Conservation (phyloP, 2,113 vertebrate species). For the Cavia porcellus region DNA sequence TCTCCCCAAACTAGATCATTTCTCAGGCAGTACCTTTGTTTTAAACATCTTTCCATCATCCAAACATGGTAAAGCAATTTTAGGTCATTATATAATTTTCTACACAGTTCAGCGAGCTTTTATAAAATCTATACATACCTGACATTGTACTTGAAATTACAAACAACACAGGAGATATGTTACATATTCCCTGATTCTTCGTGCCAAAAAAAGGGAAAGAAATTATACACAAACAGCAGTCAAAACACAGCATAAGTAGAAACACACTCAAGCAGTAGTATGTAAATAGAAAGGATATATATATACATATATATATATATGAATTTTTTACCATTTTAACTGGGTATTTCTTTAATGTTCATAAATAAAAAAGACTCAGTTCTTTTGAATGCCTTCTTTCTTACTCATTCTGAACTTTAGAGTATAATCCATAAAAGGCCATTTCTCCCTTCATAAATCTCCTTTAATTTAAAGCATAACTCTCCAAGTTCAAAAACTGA, state of each 20-base stretch:
- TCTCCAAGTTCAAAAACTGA: constrained; percentile 73
- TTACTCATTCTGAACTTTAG: constrained; percentile 74
- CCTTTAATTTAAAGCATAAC: constrained; percentile 80
- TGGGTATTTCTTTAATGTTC: constrained; percentile 75
- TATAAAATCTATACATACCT: constrained; percentile 55
- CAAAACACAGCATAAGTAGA: neutral
- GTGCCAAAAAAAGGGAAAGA: neutral
- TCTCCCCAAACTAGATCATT: neutral
- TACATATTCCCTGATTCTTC: neutral
- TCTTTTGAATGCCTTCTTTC: constrained; percentile 80
- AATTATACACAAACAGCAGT: neutral
- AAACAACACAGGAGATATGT: neutral
- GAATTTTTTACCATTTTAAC: constrained; percentile 52
- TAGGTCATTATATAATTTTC: constrained; percentile 71
- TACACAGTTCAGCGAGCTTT: constrained; percentile 67
- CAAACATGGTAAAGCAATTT: constrained; percentile 73
- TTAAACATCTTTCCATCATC: constrained; percentile 49
- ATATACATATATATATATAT: constrained; percentile 53
- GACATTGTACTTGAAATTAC: constrained; percentile 55
- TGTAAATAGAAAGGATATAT: constrained; percentile 42
- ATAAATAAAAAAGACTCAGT: constrained; percentile 75
- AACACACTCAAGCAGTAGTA: constrained; percentile 19
- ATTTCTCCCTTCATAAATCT: constrained; percentile 74
- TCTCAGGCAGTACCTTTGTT: constrained; percentile 65
- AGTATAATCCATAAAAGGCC: constrained; percentile 70